Evolutionary conservation across 2,888 invertebrate species (phyloP).

Genomic region (Scaptomyza parva): DNA sequence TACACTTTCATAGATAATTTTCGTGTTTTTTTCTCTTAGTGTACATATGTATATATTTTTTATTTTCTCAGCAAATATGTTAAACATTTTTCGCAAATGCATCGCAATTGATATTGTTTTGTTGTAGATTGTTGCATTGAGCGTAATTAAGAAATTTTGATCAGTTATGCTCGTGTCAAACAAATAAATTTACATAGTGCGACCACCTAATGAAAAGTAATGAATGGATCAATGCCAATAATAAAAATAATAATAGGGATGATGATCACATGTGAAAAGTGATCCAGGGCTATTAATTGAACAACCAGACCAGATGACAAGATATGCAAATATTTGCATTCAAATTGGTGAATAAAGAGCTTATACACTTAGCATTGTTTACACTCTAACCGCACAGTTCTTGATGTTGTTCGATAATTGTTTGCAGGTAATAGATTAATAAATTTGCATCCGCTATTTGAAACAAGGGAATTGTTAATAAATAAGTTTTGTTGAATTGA

Average conservation of each 20-base stretch:
- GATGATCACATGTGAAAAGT: slow-evolving; percentile 46
- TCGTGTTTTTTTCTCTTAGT: no score
- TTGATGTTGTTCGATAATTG: no score
- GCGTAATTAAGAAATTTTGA: slow-evolving; percentile 42
- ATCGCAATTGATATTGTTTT: slow-evolving; percentile 54
- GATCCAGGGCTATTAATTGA: slow-evolving; percentile 62
- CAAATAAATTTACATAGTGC: slow-evolving; percentile 72
- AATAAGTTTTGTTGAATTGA: no score
- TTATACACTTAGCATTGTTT: slow-evolving; percentile 31
- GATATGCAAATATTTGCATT: slow-evolving; percentile 16
- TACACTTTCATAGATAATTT: no score
- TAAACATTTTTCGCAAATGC: slow-evolving; percentile 26
- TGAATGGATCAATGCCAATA: slow-evolving; percentile 55
- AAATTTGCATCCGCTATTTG: background rate
- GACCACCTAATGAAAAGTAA: slow-evolving; percentile 59
- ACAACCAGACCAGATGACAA: slow-evolving; percentile 16
- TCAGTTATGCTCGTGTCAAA: slow-evolving; percentile 37
- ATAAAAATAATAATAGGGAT: slow-evolving; percentile 24
- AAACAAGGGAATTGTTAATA: background rate
- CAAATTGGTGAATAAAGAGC: slow-evolving; percentile 42
- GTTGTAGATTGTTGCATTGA: slow-evolving; percentile 45
- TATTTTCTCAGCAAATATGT: slow-evolving; percentile 7
- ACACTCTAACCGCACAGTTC: no score
- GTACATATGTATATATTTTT: slow-evolving; percentile 10
- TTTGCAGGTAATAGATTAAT: no score